Base-by-base conservation (phyloP, 2,113 vertebrate genomes). In the Climacteris rufus region DNA sequence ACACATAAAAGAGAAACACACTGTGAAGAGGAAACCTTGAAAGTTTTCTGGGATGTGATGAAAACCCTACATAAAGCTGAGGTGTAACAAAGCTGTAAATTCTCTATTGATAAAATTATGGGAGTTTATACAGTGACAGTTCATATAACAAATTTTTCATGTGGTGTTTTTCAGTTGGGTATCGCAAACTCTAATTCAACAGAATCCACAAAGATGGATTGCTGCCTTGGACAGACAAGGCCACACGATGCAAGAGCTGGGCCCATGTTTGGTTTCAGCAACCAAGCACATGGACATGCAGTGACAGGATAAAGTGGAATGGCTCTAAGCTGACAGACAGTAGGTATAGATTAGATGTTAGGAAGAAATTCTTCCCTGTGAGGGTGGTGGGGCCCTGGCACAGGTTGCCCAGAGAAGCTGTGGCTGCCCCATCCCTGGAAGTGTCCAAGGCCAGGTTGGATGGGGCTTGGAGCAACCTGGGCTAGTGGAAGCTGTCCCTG, bases 401-500 rank as follows among this genome's bases (percentile, higher is more conserved):
- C 24, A 68, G 24, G 20, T 0, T 90, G 2, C 7, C n/a, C n/a
- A 83, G 11, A 31, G 70, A 16, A 40, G n/a, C 20, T 83, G 54
- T 18, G 54, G 14, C 8, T 83, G 24, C 9, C 14, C n/a, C 54
- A 83, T 15, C 14, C 21, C n/a, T 47, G 12, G 25, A 22, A 40
- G 8, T 13, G 30, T 8, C 1, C 40, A 27, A 40, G 16, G 8
- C 17, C 40, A 33, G 21, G 0, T 1, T 61, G 17, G 54, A 68
- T 1, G 6, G 11, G 39, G 14, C 30, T 76, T 4, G 1, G 21
- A 54, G 5, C 8, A 47, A 3, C 33, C 13, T 25, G 39, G 20
- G 0, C 0, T 22, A 0, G 21, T 69, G 14, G 8, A 47, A 69
- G 10, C 13, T 45, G 45, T n/a, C n/a, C 39, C 53, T 5, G 16